Conservation (phyloP, 2,113 vertebrate genomes). For the Pluvialis apricaria region DNA sequence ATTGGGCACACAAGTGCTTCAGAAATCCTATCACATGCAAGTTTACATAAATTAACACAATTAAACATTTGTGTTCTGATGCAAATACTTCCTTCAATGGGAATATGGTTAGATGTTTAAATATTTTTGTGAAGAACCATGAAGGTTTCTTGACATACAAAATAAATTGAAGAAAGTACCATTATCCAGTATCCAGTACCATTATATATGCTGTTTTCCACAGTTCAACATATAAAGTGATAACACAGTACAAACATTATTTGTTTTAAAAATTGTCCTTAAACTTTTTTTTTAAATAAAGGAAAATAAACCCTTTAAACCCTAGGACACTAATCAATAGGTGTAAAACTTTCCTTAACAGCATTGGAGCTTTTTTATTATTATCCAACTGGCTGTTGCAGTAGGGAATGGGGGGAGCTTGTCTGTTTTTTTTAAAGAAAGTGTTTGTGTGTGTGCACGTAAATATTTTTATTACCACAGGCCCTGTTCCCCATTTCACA, state of each 20-base stretch:
- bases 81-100: neutral
- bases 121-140: neutral
- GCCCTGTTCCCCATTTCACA: neutral
- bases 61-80: neutral
- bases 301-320: neutral
- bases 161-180: neutral
- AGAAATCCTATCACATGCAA: neutral
- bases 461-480: neutral
- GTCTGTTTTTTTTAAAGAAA: neutral
- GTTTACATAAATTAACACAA: neutral
- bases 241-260: neutral
- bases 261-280: neutral
- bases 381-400: neutral
- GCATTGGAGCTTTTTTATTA: neutral
- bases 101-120: neutral
- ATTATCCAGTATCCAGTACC: neutral
- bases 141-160: neutral
- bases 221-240: neutral
- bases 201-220: neutral
- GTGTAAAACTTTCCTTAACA: neutral
- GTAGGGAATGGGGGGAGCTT: accelerated
- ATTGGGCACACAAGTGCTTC: neutral
- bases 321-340: neutral
- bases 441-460: neutral
- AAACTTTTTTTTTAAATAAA: neutral